These are phyloP conservation scores for Myocastor coypus DNA, from an alignment of 2,113 vertebrate genomes.

Conservation along the genomic window DNA sequence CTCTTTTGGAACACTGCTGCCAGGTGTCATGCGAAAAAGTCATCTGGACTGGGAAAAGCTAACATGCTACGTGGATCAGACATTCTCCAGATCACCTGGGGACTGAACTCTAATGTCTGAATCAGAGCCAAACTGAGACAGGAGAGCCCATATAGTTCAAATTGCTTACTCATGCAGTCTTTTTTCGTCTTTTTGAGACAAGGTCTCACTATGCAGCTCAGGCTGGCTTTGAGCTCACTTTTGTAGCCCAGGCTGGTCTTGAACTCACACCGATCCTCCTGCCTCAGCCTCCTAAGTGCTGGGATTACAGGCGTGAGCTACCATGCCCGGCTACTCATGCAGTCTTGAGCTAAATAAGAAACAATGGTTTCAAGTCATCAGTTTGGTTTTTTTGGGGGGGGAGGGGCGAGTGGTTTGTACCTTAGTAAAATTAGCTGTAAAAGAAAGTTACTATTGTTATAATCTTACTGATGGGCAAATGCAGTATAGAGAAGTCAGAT, in stretches of 20 bases:
- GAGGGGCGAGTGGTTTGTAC: neutral
- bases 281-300: no score
- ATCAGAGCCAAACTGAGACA: neutral
- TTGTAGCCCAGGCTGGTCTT: no score
- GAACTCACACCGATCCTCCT: no score
- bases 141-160: neutral
- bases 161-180: neutral
- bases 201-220: no score
- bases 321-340: no score
- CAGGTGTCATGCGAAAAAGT: neutral
- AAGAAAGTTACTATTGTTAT: neutral
- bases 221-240: no score
- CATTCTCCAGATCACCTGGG: neutral
- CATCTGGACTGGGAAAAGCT: neutral
- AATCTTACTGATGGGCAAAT: constrained; percentile 14
- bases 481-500: constrained; percentile 27
- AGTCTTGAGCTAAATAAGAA: neutral
- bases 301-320: no score
- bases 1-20: neutral
- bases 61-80: neutral
- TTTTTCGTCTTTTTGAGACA: no score
- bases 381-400: neutral
- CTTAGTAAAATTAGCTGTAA: constrained; percentile 38
- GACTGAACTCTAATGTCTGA: neutral
- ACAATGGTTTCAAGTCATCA: neutral